phyloP scores from a whole-genome alignment of 2,797 vertebrate genomes.

The Ispidina picta region DNA sequence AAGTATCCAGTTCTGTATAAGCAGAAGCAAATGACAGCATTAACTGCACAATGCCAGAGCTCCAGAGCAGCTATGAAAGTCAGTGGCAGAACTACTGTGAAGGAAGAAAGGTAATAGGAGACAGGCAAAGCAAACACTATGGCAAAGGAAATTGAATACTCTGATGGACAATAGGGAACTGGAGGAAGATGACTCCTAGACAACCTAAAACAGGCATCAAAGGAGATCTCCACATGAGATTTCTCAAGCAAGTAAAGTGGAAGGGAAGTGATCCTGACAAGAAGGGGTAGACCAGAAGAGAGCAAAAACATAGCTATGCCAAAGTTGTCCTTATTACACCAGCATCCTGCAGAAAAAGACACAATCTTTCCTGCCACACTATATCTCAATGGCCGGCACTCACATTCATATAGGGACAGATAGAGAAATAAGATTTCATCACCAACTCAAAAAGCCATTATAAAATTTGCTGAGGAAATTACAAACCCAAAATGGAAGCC shows the following conservation, averaged over 20 bases:
- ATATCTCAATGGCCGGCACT: background rate
- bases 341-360: background rate
- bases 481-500: slow-evolving; percentile 51
- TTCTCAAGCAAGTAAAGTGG: background rate
- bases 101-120: background rate
- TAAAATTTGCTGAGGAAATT: slow-evolving; percentile 52
- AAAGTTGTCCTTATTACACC: background rate
- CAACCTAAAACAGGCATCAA: background rate
- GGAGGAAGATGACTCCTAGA: background rate
- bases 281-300: background rate
- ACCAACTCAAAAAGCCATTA: slow-evolving; percentile 51
- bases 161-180: rapidly evolving
- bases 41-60: background rate
- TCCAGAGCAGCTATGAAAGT: background rate
- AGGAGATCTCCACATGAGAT: background rate
- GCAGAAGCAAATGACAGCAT: background rate
- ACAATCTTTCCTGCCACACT: rapidly evolving
- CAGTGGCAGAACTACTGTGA: background rate
- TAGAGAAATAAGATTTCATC: slow-evolving; percentile 27
- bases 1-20: background rate
- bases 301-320: rapidly evolving
- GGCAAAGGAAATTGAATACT: background rate
- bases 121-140: background rate
- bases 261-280: background rate
- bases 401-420: background rate